Conservation (phyloP, 2,113 vertebrate genomes). For the Antigone vipio region DNA sequence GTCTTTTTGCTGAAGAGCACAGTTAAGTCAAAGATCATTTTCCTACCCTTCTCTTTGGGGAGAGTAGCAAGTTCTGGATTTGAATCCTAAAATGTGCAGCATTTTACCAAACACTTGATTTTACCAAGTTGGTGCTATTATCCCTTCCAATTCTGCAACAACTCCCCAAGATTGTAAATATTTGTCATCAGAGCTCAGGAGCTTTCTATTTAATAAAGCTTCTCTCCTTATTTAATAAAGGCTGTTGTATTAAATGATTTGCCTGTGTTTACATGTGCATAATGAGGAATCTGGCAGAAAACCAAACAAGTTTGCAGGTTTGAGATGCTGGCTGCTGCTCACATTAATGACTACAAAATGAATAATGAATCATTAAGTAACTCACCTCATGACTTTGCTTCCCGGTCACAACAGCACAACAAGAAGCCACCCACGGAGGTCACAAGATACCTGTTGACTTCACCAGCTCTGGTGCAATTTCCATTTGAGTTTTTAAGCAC, state of each 20-base stretch:
- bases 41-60: background rate
- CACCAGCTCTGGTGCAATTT: background rate
- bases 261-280: background rate
- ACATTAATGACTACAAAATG: background rate
- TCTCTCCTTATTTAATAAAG: background rate
- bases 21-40: background rate
- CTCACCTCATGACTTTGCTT: background rate
- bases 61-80: background rate
- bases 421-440: background rate
- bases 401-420: background rate
- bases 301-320: background rate
- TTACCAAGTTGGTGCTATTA: background rate
- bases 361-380: background rate
- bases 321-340: background rate
- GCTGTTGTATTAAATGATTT: background rate
- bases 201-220: background rate
- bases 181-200: background rate
- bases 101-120: background rate
- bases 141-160: background rate
- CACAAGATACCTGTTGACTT: background rate
- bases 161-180: background rate
- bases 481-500: background rate
- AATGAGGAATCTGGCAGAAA: background rate
- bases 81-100: background rate
- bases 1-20: background rate